Conservation (phyloP, 2,888 invertebrate species). For the Steinernema hermaphroditum region DNA sequence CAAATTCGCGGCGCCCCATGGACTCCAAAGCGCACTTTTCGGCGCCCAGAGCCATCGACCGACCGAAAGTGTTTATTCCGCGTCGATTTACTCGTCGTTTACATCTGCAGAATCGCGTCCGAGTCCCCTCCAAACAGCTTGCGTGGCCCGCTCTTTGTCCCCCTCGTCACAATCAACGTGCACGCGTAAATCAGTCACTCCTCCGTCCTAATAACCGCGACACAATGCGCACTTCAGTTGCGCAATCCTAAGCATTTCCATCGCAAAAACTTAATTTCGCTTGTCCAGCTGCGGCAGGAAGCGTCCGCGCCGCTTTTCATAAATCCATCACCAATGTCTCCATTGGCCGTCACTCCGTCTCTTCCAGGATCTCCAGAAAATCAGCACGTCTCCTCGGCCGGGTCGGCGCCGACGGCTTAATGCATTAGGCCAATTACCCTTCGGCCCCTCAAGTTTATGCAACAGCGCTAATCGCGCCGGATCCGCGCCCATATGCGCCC, state of each 20-base stretch:
- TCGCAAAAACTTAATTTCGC: not conserved
- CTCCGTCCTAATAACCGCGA: not conserved
- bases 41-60: not conserved
- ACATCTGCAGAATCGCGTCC: not conserved
- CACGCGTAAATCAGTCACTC: not conserved
- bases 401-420: not conserved
- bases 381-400: no score
- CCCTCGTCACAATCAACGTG: not conserved
- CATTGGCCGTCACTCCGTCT: not conserved
- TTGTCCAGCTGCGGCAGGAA: not conserved
- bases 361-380: not conserved
- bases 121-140: not conserved
- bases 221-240: not conserved
- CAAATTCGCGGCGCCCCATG: not conserved
- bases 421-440: conserved; percentile 10
- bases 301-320: not conserved
- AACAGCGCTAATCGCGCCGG: conserved; percentile 8
- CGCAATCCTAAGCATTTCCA: not conserved
- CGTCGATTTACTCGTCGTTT: not conserved
- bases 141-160: not conserved
- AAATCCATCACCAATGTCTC: not conserved
- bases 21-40: not conserved
- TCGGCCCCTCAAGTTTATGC: not conserved
- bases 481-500: conserved; percentile 17
- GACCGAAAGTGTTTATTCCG: not conserved